Evolutionary conservation across 2,888 invertebrate species (phyloP), one percentile per base, ranked within the genome.

Genomic region (Hetaerina titia): DNA sequence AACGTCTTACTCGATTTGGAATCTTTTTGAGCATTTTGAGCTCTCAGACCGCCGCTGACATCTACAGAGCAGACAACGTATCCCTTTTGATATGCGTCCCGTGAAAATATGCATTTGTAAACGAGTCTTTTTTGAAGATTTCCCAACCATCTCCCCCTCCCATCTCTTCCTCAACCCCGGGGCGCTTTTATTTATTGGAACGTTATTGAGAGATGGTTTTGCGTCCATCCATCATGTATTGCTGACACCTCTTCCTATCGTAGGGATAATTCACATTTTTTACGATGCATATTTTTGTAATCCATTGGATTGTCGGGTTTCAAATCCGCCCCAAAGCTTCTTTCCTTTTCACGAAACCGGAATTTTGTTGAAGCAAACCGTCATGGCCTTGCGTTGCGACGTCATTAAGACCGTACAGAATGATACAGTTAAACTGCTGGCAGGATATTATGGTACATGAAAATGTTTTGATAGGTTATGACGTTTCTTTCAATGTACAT

Each of bases 81-180:
- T 92, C 74, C 92, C 69, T 92, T 92, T 92, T 92, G 92, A 92
- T 92, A 45, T 31, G 64, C 90, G 56, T 90, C 64, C 90, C 90
- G 90, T 64, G 74, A 92, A 92, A 92, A 92, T 92, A 92, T 92
- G 92, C 92, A 92, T 92, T 92, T 64, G 92, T 92, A 92, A 92
- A 92, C 92, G 92, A 92, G 92, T 92, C 31, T 69, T 92, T 92
- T 57, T 57, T 31, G 92, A 92, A 92, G 92, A 92, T 92, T 92
- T 92, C 63, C 31, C 45, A 31, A 31, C 90, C 60, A 90, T 90
- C 64, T 60, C n/a, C 56, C 56, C 56, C 69, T 64, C 64, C 13
- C 81, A 13, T 74, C 31, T 74, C 22, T n/a, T 56, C 56, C 69
- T 74, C 69, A 57, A 57, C 25, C 69, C 56, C 17, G 56, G 31